Conservation (phyloP, 2,888 invertebrate genomes). For the Lathronympha strigana region DNA sequence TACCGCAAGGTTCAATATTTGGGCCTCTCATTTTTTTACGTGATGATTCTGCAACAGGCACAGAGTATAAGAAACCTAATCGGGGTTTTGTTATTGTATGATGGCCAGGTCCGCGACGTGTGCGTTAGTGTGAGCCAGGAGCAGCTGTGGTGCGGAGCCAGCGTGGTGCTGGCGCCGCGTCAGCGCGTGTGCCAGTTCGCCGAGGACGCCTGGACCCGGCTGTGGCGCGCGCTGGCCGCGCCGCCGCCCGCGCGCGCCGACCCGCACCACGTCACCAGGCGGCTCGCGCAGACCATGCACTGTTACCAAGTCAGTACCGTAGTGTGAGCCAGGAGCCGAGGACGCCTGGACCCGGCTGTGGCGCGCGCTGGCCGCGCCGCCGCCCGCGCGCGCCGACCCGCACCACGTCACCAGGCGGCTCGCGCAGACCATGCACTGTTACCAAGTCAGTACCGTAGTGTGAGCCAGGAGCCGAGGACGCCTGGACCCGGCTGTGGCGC, state of each 20-base stretch:
- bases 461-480: too few relatives aligned
- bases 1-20: neutral
- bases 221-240: conserved; percentile 88
- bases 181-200: conserved; percentile 93
- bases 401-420: conserved; percentile 62
- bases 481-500: too few relatives aligned
- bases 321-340: too few relatives aligned
- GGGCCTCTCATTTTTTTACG: neutral
- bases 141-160: conserved; percentile 91
- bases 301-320: conserved; percentile 91
- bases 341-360: too few relatives aligned
- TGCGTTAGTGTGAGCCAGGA: conserved; percentile 89
- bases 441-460: conserved; percentile 88
- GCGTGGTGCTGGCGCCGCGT: conserved; percentile 92
- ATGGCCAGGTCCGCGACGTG: conserved; percentile 71
- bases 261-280: conserved; percentile 83
- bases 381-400: neutral
- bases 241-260: conserved; percentile 77
- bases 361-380: neutral
- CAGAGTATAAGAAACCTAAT: too few relatives aligned
- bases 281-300: conserved; percentile 89
- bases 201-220: conserved; percentile 92
- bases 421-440: conserved; percentile 89
- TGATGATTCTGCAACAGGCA: too few relatives aligned
- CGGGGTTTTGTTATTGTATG: too few relatives aligned